phyloP scores from a whole-genome alignment of 2,888 invertebrate genomes.

The Tillus elongatus region DNA sequence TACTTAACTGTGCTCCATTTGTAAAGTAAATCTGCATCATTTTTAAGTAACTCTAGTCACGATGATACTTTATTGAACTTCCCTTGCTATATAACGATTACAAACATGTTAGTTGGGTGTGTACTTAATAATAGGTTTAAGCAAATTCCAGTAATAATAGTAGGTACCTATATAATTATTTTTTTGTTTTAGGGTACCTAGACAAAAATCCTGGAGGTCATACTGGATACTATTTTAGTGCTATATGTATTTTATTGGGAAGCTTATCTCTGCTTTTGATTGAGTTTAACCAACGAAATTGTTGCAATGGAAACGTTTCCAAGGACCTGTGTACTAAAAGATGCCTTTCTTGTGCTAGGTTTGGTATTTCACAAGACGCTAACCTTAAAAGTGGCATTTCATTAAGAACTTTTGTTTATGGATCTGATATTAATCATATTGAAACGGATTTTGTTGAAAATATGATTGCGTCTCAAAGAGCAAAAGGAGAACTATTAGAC shows the following conservation, averaged over 20 bases:
- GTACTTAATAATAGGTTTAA: too few species aligned
- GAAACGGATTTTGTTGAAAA: constrained; percentile 42
- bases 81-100: too few species aligned
- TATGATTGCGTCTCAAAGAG: constrained; percentile 40
- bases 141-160: too few species aligned
- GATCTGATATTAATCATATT: constrained; percentile 42
- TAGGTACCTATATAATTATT: too few species aligned
- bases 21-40: too few species aligned
- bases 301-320: constrained; percentile 51
- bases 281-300: constrained; percentile 65
- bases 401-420: constrained; percentile 49
- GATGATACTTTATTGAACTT: too few species aligned
- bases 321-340: constrained; percentile 48
- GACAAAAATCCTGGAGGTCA: constrained; percentile 68
- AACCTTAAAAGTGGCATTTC: constrained; percentile 29
- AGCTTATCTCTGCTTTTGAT: constrained; percentile 72
- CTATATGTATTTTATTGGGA: constrained; percentile 67
- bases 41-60: too few species aligned
- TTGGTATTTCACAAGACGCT: constrained; percentile 49
- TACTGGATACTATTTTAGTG: constrained; percentile 76
- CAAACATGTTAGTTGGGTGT: too few species aligned
- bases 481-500: constrained; percentile 70
- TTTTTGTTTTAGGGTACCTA: constrained; percentile 58
- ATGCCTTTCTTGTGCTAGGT: constrained; percentile 46
- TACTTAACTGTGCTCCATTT: too few species aligned